Evolutionary conservation across 1,140 invertebrate species (phyloP).

Genomic region (Drosophila quadrilineata): DNA sequence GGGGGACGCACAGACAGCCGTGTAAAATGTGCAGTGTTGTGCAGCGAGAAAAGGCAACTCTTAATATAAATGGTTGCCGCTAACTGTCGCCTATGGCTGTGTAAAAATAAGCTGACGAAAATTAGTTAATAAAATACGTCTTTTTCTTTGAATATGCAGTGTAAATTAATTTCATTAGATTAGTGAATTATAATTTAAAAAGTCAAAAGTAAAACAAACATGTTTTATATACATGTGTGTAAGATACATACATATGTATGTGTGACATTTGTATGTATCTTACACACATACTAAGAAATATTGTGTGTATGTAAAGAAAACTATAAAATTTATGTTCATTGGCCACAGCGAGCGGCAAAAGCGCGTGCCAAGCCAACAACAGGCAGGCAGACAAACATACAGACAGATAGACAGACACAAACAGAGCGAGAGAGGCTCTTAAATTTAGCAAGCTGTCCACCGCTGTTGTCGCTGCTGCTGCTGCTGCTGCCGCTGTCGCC

Average conservation of each 20-base stretch:
- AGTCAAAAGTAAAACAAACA: constrained; percentile 15
- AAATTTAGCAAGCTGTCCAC: constrained; percentile 29
- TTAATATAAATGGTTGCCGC: constrained; percentile 32
- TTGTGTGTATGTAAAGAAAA: constrained; percentile 16
- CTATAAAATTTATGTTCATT: constrained; percentile 44
- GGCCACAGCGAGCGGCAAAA: constrained; percentile 30
- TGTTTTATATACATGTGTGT: neutral
- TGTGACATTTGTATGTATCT: constrained; percentile 4
- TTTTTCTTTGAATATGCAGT: too few relatives aligned
- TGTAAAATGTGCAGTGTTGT: too few relatives aligned
- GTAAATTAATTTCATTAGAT: constrained; percentile 46
- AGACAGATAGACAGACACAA: constrained; percentile 2
- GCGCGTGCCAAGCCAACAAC: constrained; percentile 37
- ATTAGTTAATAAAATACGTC: too few relatives aligned
- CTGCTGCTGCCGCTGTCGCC: neutral
- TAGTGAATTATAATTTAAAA: constrained; percentile 25
- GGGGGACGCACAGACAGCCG: too few relatives aligned
- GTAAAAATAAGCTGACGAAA: too few relatives aligned
- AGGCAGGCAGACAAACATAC: neutral
- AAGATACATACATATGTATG: constrained; percentile 2
- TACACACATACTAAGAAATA: constrained; percentile 5
- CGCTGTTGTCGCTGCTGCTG: neutral
- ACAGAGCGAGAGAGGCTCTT: constrained; percentile 33
- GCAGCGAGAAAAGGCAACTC: too few relatives aligned
- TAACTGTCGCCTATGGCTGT: constrained; percentile 32